Conservation (phyloP, 2,797 vertebrate genomes). For the Peromyscus melanophrys region DNA sequence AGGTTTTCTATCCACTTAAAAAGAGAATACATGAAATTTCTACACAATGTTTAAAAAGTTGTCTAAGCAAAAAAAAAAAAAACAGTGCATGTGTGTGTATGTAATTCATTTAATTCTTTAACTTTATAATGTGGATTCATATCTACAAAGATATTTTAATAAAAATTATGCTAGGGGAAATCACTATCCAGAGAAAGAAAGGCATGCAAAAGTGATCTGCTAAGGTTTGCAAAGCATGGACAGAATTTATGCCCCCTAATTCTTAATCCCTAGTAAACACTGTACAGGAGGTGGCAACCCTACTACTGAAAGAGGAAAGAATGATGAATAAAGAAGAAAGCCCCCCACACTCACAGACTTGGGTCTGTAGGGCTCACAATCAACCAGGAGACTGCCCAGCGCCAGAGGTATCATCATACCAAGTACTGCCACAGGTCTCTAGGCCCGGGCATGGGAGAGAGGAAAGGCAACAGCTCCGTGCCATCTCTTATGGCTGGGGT, state of each 20-base stretch:
- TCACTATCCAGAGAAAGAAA: not conserved
- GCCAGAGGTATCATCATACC: not conserved
- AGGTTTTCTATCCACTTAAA: not conserved
- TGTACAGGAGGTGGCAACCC: not conserved
- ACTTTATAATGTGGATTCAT: not conserved
- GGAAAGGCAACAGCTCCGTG: not conserved
- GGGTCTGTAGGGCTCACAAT: not conserved
- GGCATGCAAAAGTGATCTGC: not conserved
- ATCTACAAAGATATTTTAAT: not conserved
- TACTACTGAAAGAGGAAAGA: constrained; percentile 13
- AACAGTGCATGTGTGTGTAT: not conserved
- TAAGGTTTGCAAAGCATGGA: not conserved
- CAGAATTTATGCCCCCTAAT: constrained; percentile 39
- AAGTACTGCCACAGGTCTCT: not conserved
- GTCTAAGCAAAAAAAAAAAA: not conserved
- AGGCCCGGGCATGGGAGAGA: not conserved
- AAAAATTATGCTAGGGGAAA: not conserved
- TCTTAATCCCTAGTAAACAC: not conserved
- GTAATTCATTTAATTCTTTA: constrained; percentile 20
- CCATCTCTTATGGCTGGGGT: not conserved
- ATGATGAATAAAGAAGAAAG: not conserved
- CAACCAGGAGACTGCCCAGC: not conserved
- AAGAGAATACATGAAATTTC: constrained; percentile 8
- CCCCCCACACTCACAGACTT: not conserved
- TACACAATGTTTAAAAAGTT: not conserved